phyloP scores from a whole-genome alignment of 2,888 invertebrate genomes.

The Clivina fossor region DNA sequence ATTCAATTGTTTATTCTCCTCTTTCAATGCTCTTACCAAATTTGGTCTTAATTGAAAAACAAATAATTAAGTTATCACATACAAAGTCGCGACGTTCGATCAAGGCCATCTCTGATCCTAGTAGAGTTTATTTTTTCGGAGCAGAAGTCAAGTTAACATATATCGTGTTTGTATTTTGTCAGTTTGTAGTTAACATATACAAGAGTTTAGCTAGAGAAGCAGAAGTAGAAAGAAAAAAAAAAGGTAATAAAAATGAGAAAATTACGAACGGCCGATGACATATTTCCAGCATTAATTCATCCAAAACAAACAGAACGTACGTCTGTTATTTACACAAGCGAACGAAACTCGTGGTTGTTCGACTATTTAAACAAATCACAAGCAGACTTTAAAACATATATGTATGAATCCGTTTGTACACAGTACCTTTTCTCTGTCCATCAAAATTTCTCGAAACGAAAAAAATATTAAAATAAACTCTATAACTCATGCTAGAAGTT shows the following conservation, averaged over 20 bases:
- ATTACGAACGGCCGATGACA: constrained; percentile 24
- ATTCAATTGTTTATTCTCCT: background rate
- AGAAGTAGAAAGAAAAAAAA: constrained; percentile 8
- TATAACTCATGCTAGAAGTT: no score
- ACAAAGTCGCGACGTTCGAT: background rate
- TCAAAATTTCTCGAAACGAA: constrained; percentile 29
- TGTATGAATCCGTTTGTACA: constrained; percentile 10
- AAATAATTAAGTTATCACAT: background rate
- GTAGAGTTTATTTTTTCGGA: no score
- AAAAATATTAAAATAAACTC: constrained; percentile 32
- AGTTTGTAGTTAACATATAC: no score
- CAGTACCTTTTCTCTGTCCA: constrained; percentile 21
- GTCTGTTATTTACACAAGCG: constrained; percentile 22
- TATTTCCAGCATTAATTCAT: constrained; percentile 32
- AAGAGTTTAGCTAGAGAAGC: no score
- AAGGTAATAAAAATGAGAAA: constrained; percentile 29
- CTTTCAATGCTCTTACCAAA: no score
- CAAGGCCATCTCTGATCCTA: no score
- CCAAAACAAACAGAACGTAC: constrained; percentile 25
- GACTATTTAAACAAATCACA: constrained; percentile 17
- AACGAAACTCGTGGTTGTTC: constrained; percentile 18
- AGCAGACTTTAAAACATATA: background rate
- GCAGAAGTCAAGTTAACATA: no score
- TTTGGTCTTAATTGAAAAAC: background rate
- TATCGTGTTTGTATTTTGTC: no score